These are phyloP conservation scores for Petrophora chlorosata DNA, from an alignment of 2,888 invertebrate genomes.

Conservation along the genomic window DNA sequence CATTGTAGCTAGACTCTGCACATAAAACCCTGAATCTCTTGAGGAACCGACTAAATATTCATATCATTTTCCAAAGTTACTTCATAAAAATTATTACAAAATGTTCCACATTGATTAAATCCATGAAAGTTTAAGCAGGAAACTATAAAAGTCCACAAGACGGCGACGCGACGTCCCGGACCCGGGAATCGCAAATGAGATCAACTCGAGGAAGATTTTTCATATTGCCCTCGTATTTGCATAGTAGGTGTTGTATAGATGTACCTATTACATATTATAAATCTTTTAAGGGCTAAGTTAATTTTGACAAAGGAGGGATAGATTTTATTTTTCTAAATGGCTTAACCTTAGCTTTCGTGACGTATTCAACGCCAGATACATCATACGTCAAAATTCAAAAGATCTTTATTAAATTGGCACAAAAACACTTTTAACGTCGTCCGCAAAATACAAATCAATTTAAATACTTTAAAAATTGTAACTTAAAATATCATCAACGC, in stretches of 20 bases:
- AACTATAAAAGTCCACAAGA: constrained; percentile 71
- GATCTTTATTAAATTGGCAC: too few species aligned
- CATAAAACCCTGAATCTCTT: constrained; percentile 2
- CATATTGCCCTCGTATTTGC: constrained; percentile 30
- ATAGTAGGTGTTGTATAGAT: constrained; percentile 19
- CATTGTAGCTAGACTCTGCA: neutral
- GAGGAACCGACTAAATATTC: constrained; percentile 51
- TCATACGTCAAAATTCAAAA: too few species aligned
- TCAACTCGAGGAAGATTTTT: constrained; percentile 42
- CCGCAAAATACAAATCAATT: too few species aligned
- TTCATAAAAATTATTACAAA: constrained; percentile 67
- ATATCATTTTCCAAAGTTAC: constrained; percentile 51
- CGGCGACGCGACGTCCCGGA: constrained; percentile 46
- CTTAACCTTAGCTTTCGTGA: too few species aligned
- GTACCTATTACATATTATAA: too few species aligned
- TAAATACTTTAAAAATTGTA: too few species aligned
- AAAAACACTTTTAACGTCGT: too few species aligned
- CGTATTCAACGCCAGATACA: too few species aligned
- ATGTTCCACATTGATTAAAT: constrained; percentile 66
- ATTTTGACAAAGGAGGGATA: too few species aligned
- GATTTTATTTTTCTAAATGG: too few species aligned
- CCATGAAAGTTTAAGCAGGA: constrained; percentile 65
- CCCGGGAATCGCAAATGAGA: constrained; percentile 61
- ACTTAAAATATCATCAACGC: too few species aligned
- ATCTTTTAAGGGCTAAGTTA: too few species aligned